Conservation (phyloP, 64 coral and sea anemone genomes). For the Anthopleura sola region DNA sequence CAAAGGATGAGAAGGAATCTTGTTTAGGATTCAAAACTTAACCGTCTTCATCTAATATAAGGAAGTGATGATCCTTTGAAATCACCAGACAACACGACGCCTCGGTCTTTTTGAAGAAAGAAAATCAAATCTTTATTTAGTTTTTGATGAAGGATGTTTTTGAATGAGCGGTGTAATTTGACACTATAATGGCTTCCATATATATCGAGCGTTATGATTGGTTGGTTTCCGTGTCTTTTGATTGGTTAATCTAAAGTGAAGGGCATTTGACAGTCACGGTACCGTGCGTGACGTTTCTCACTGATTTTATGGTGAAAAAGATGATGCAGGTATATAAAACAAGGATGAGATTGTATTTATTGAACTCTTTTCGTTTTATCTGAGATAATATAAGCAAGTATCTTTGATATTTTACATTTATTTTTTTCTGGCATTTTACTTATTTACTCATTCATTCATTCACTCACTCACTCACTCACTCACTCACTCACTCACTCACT, state of each 20-base stretch:
- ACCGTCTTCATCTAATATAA: not conserved
- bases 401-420: no score
- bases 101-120: not conserved
- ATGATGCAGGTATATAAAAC: no score
- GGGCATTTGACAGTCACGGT: not conserved
- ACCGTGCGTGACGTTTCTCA: not conserved
- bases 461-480: no score
- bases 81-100: not conserved
- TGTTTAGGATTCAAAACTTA: not conserved
- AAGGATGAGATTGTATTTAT: no score
- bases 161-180: not conserved
- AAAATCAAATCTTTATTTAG: not conserved
- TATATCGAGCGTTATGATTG: not conserved
- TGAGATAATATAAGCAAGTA: no score
- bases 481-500: no score
- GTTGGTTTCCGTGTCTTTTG: not conserved
- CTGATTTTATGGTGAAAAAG: no score
- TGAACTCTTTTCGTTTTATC: not conserved
- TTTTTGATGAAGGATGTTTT: not conserved
- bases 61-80: not conserved
- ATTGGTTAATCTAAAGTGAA: not conserved
- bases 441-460: no score
- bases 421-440: no score
- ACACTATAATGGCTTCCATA: not conserved
- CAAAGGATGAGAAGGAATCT: no score